A percentile compares a stretch with the other conserved stretches of the same genome.
Conservation (phyloP, 2,888 invertebrate species). For the Slavum lentiscoides region DNA sequence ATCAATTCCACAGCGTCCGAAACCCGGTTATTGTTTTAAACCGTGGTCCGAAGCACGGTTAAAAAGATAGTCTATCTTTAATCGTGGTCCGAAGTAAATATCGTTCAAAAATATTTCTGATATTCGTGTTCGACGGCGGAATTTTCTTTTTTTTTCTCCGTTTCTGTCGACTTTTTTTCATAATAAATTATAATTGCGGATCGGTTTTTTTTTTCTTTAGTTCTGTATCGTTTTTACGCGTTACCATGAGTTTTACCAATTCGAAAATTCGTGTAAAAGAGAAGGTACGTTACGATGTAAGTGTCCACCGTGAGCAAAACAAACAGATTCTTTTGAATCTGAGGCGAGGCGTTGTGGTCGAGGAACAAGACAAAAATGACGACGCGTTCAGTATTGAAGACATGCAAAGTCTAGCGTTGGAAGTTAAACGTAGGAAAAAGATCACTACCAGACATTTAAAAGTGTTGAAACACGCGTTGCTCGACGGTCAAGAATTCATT, state of each 20-base stretch:
- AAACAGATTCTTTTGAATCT: conserved; percentile 38
- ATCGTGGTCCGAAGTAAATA: too few relatives aligned
- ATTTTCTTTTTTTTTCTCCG: too few relatives aligned
- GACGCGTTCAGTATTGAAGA: conserved; percentile 20
- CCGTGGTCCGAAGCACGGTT: too few relatives aligned
- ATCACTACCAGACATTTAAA: conserved; percentile 32
- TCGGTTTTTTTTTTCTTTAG: background rate
- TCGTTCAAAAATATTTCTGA: too few relatives aligned
- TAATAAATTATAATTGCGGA: too few relatives aligned
- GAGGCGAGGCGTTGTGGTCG: conserved; percentile 19
- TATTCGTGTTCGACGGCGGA: too few relatives aligned
- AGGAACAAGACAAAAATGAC: background rate
- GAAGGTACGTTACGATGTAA: conserved; percentile 42
- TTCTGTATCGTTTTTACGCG: background rate
- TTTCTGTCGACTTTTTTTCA: too few relatives aligned
- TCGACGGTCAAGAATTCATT: conserved; percentile 19
- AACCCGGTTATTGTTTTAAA: too few relatives aligned
- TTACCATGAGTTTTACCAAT: conserved; percentile 1
- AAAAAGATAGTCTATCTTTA: too few relatives aligned
- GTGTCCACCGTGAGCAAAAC: conserved; percentile 30
- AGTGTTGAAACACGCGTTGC: conserved; percentile 28
- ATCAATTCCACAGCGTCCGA: too few relatives aligned
- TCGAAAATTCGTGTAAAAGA: conserved; percentile 34
- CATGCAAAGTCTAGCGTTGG: conserved; percentile 16
- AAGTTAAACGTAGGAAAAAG: conserved; percentile 17